Evolutionary conservation across 2,888 invertebrate genomes (phyloP), one percentile per base, ranked within the genome.

Genomic region (Netelia melanura): DNA sequence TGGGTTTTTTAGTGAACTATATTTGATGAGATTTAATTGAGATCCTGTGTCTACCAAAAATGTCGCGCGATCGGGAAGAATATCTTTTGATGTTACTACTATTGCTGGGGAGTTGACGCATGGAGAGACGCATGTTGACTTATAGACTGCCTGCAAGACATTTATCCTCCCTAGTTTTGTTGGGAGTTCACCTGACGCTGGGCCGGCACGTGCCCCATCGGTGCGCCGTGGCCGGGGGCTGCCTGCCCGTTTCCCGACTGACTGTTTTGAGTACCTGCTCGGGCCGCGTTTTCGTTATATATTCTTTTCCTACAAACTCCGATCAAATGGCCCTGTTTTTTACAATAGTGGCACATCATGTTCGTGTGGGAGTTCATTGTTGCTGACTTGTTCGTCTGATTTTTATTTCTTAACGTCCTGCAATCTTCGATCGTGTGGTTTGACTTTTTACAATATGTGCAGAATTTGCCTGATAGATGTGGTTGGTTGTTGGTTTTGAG

Each of bases 221-320:
- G 25, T 23, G 77, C 67, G 67, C 21, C 67, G 17, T 30, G 9
- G 1, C 71, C 21, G 11, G 30, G 71, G 71, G 71, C 38, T 17
- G 30, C 30, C 30, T 67, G 10, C n/a, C 54, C 77, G 70, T 78
- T 78, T 78, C 68, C 61, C 68, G 71, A 25, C 11, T 21, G 23
- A 11, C 10, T 30, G 56, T 54, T 54, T 43, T 48, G 21, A 38
- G 3, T 54, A 10, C 52, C n/a, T 11, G 11, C 11, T 21, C 44
- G 2, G 11, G n/a, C 23, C 17, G 11, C 30, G 6, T 6, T 10
- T 54, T 48, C 52, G 1, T 52, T 21, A 30, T 64, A 79, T 10
- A 5, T 62, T 8, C 23, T 70, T 17, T 79, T 79, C 1, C 71
- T 62, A 62, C 62, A 70, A 3, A 58, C 62, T 23, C 23, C 23